Evolutionary conservation across 2,888 invertebrate species (phyloP).

Genomic region (Pyralis farinalis): DNA sequence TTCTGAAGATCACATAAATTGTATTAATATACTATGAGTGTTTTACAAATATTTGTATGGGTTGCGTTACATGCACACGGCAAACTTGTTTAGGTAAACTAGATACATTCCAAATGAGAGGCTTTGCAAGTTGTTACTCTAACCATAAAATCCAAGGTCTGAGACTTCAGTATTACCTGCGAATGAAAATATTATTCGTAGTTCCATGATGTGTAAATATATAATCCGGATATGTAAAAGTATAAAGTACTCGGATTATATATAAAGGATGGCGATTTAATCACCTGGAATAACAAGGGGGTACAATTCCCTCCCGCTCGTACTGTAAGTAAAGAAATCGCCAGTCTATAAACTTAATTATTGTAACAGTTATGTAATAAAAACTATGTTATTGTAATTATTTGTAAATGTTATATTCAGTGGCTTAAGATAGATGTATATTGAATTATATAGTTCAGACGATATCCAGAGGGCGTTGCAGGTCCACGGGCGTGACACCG

Average conservation of each 20-base stretch:
- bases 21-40: background rate
- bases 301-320: too few relatives aligned
- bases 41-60: background rate
- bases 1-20: slow-evolving; percentile 9
- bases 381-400: slow-evolving; percentile 43
- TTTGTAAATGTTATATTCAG: slow-evolving; percentile 62
- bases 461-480: slow-evolving; percentile 29
- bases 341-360: slow-evolving; percentile 21
- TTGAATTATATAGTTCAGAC: slow-evolving; percentile 51
- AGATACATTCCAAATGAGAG: slow-evolving; percentile 12
- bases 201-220: slow-evolving; percentile 31
- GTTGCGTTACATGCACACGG: background rate
- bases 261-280: too few relatives aligned
- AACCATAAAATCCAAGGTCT: slow-evolving; percentile 14
- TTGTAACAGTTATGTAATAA: slow-evolving; percentile 34
- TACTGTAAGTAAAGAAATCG: too few relatives aligned
- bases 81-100: background rate
- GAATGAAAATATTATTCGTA: slow-evolving; percentile 42
- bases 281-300: too few relatives aligned
- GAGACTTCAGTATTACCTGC: slow-evolving; percentile 67
- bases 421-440: slow-evolving; percentile 63
- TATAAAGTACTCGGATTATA: slow-evolving; percentile 22
- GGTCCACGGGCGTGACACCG: slow-evolving; percentile 24
- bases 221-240: slow-evolving; percentile 18
- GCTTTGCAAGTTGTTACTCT: background rate